Base-by-base conservation (phyloP, 1,140 invertebrate species). In the Doryteuthis pealeii region DNA sequence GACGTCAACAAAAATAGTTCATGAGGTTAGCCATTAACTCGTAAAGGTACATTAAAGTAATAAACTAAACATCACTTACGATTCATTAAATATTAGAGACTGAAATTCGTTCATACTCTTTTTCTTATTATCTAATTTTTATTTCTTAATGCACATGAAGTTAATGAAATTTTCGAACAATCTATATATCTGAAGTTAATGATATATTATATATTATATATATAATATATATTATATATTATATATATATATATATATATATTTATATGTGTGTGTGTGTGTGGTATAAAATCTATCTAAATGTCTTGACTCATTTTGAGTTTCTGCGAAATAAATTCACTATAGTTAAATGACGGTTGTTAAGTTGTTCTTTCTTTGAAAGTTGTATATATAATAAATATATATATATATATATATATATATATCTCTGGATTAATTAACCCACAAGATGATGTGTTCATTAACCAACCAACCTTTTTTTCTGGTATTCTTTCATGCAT, bases 401-500 rank as follows among this genome's bases (percentile, higher is more conserved):
- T n/a, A n/a, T n/a, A n/a, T n/a, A n/a, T n/a, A n/a, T n/a, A n/a
- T n/a, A n/a, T n/a, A n/a, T n/a, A n/a, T n/a, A n/a, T n/a, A n/a
- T n/a, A n/a, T n/a, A n/a, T n/a, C n/a, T n/a, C n/a, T n/a, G n/a
- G n/a, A n/a, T n/a, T n/a, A n/a, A n/a, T n/a, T n/a, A n/a, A n/a
- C n/a, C 45, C 12, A 49, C 1, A 49, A 12, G 12, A 49, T 15
- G 12, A 15, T 49, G 1, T 22, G 1, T 49, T 22, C 12, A 12
- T 15, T 62, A 10, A 43, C 80, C 74, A 49, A 72, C 74, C 75
- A 91, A 93, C 90, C 98, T 96, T 88, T 98, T 99, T 84, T 97
- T 97, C 81, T 95, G 93, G 82, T 98, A 98, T 87, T 98, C 96
- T 87, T 97, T 97, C 18, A 99, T 89, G 2, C 96, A 94, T 88